phyloP scores from a whole-genome alignment of 2,888 invertebrate genomes.

The Dascillus cervinus region DNA sequence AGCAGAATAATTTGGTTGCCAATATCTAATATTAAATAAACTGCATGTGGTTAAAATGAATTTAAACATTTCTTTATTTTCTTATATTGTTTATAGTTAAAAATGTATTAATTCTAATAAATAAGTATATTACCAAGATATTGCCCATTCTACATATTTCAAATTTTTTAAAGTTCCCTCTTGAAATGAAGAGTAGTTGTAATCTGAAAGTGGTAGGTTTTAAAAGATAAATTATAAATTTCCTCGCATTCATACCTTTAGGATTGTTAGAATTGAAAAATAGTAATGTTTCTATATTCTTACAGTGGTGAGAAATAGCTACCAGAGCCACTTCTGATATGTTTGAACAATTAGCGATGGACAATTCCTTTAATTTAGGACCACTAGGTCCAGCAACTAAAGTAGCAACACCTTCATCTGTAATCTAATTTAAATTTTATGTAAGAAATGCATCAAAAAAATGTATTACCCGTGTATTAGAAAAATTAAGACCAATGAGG shows the following conservation, averaged over 20 bases:
- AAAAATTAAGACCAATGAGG: conserved; percentile 32
- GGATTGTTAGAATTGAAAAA: background rate
- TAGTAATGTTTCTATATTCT: background rate
- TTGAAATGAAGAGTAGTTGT: conserved; percentile 19
- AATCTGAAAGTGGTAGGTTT: no score
- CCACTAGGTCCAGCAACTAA: conserved; percentile 30
- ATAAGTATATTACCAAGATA: conserved; percentile 3
- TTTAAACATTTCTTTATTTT: conserved; percentile 1
- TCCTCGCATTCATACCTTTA: background rate
- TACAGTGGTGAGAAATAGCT: background rate
- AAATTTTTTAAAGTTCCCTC: conserved; percentile 23
- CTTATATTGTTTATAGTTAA: no score
- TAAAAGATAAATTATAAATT: no score
- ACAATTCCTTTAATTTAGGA: conserved; percentile 31
- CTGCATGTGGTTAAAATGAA: background rate
- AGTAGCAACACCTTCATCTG: conserved; percentile 29
- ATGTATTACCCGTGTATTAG: conserved; percentile 33
- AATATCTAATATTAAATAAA: background rate
- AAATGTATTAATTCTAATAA: no score
- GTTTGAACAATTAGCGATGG: conserved; percentile 29
- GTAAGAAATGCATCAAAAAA: conserved; percentile 1
- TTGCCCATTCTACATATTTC: conserved; percentile 32
- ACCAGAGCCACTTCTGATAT: conserved; percentile 28
- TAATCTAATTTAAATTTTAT: conserved; percentile 24
- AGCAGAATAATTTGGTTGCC: conserved; percentile 17